Conservation (phyloP, 2,888 invertebrate species). For the Lutraria lutraria region DNA sequence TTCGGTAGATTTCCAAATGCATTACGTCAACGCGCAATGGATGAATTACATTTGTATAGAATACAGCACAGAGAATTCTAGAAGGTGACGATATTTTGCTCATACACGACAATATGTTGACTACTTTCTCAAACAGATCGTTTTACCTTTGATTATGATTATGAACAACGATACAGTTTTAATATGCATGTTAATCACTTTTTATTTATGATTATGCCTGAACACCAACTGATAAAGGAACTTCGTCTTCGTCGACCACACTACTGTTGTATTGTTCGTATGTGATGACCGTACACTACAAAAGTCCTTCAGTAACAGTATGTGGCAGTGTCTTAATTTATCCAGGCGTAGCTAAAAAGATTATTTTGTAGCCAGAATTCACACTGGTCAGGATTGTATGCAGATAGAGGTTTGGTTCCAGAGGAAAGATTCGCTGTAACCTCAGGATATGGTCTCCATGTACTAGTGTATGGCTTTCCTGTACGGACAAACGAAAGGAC, state of each 20-base stretch:
- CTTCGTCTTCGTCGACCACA: too few species aligned
- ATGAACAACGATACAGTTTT: too few species aligned
- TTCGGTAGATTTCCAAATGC: too few species aligned
- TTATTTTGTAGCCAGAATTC: constrained; percentile 78
- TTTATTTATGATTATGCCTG: background rate
- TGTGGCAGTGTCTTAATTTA: constrained; percentile 65
- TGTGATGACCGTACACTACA: too few species aligned
- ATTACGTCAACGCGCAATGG: too few species aligned
- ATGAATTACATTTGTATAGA: too few species aligned
- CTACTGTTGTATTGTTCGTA: too few species aligned
- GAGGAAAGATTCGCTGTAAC: constrained; percentile 70
- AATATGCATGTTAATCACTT: background rate
- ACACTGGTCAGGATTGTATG: constrained; percentile 77
- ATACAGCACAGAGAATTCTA: too few species aligned
- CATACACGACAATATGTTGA: too few species aligned
- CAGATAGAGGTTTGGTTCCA: constrained; percentile 59
- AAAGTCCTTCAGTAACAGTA: background rate
- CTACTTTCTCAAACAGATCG: too few species aligned
- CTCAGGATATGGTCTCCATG: constrained; percentile 74
- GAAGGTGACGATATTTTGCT: too few species aligned
- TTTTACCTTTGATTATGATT: too few species aligned
- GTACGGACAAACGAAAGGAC: constrained; percentile 75
- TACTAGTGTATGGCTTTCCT: constrained; percentile 65
- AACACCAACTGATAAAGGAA: background rate
- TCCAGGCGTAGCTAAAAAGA: constrained; percentile 80